Conservation (phyloP, 2,797 vertebrate genomes). For the Myoxocephalus aenaeus region DNA sequence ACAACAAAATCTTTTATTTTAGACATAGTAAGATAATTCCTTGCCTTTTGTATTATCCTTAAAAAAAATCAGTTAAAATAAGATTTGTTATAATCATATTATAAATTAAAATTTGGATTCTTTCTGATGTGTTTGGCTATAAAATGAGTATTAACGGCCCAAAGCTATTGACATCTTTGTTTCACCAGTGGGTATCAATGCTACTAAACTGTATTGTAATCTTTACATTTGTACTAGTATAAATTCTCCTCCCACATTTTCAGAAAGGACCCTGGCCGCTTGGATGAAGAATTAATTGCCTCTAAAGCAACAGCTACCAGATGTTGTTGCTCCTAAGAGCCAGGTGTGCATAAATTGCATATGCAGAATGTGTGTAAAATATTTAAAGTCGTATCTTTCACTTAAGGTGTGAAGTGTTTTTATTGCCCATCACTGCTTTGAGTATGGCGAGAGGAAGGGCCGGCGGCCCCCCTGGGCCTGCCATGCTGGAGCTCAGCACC, state of each 20-base stretch:
- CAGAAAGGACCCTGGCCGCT: constrained; percentile 67
- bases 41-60: constrained; percentile 6
- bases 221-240: constrained; percentile 47
- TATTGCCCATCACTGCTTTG: constrained; percentile 83
- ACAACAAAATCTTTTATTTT: background rate
- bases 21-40: accelerated
- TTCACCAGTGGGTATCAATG: background rate
- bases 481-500: constrained; percentile 66
- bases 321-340: constrained; percentile 82
- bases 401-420: constrained; percentile 85
- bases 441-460: constrained; percentile 64
- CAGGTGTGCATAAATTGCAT: constrained; percentile 87
- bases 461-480: constrained; percentile 59
- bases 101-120: background rate
- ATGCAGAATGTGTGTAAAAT: constrained; percentile 86
- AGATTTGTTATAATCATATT: background rate
- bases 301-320: constrained; percentile 85
- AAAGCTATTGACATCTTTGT: background rate
- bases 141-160: background rate
- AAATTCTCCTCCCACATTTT: constrained; percentile 61
- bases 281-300: constrained; percentile 83
- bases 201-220: constrained; percentile 28
- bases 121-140: background rate
- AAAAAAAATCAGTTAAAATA: background rate
- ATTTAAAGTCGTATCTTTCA: constrained; percentile 89